phyloP scores from a whole-genome alignment of 1,140 invertebrate species.

The Laupala kohalensis region DNA sequence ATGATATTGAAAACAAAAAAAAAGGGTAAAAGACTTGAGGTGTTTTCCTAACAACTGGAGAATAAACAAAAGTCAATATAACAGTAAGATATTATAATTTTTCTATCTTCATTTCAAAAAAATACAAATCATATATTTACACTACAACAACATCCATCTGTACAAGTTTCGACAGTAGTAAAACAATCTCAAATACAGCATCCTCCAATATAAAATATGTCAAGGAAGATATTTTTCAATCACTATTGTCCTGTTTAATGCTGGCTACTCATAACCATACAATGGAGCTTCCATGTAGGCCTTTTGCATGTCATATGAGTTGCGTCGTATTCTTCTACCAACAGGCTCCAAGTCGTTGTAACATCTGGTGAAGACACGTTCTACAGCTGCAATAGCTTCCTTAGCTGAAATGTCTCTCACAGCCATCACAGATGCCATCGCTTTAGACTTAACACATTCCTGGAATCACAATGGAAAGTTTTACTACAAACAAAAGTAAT shows the following conservation, averaged over 20 bases:
- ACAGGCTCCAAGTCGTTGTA: constrained; percentile 89
- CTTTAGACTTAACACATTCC: constrained; percentile 84
- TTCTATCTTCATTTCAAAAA: no score
- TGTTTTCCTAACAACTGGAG: no score
- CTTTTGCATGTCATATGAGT: constrained; percentile 59
- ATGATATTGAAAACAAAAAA: no score
- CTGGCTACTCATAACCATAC: constrained; percentile 61
- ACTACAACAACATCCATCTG: no score
- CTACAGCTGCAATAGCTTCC: constrained; percentile 62
- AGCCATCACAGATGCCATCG: constrained; percentile 64
- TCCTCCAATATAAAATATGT: no score
- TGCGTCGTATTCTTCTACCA: constrained; percentile 65
- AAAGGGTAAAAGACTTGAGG: no score
- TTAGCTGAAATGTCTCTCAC: constrained; percentile 49
- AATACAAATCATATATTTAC: no score
- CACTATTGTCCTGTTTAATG: not conserved
- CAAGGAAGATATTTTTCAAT: no score
- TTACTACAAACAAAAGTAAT: not conserved
- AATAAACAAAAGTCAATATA: no score
- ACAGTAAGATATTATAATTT: no score
- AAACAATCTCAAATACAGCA: no score
- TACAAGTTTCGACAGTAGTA: no score
- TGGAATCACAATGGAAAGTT: constrained; percentile 29
- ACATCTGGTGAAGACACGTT: constrained; percentile 82
- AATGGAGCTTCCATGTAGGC: constrained; percentile 62